These are phyloP conservation scores for Eupithecia tripunctaria DNA, from an alignment of 2,888 invertebrate genomes.

Conservation along the genomic window DNA sequence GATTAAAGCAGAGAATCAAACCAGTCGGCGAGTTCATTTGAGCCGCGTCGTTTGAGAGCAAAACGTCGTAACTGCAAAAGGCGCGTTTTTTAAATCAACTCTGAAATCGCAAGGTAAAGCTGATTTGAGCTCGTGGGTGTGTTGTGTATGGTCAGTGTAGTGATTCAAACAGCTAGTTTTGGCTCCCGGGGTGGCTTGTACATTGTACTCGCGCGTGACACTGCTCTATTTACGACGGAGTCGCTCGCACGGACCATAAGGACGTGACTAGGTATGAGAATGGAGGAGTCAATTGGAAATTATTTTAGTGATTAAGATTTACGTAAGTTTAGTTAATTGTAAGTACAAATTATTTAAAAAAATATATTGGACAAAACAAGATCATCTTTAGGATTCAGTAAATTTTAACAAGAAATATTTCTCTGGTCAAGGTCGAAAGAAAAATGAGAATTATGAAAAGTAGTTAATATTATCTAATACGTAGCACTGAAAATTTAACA, in stretches of 20 bases:
- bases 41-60: conserved; percentile 13
- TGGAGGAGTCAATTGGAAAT: conserved; percentile 17
- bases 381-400: not conserved
- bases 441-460: not conserved
- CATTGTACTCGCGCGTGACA: conserved; percentile 81
- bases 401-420: not conserved
- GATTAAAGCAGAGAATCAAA: conserved; percentile 21
- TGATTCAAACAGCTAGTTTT: conserved; percentile 77
- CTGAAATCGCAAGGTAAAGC: conserved; percentile 39
- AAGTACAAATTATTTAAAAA: not conserved
- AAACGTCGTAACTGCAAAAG: conserved; percentile 37
- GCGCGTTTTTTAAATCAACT: conserved; percentile 29
- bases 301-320: not conserved
- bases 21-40: conserved; percentile 20
- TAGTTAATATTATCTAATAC: not conserved
- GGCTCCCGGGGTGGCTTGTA: conserved; percentile 82
- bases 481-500: not conserved
- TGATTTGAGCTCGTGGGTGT: conserved; percentile 41
- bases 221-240: conserved; percentile 79
- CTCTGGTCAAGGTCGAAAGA: not conserved
- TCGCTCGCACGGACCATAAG: conserved; percentile 64
- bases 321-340: not conserved
- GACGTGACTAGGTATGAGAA: conserved; percentile 58
- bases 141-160: conserved; percentile 54
- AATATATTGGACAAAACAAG: not conserved